A percentile compares a stretch with the other conserved stretches of the same genome.
Conservation (phyloP, 1,140 invertebrate genomes). For the Eupeodes corollae region DNA sequence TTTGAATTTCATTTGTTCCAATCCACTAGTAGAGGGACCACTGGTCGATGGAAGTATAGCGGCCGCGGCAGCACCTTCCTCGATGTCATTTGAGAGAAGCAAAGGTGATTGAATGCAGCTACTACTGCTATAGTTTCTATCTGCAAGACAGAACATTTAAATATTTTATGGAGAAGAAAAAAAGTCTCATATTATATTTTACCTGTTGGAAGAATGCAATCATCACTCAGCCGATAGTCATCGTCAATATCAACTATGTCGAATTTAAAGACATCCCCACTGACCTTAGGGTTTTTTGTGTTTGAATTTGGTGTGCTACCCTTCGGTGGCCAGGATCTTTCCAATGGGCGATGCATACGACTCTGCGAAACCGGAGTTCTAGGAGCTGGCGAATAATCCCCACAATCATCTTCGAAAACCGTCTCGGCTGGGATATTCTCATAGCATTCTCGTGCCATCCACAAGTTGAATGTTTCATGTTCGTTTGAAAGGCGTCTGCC, state of each 20-base stretch:
- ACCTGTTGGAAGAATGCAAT: slow-evolving; percentile 3
- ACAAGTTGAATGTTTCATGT: slow-evolving; percentile 25
- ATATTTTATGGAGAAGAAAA: not conserved
- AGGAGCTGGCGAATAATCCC: slow-evolving; percentile 4
- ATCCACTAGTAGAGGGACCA: not conserved
- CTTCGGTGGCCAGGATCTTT: slow-evolving; percentile 46
- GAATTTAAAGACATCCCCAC: slow-evolving; percentile 58
- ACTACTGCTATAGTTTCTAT: not conserved
- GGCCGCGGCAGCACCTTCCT: not conserved
- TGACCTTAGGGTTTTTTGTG: slow-evolving; percentile 30
- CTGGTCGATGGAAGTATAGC: not conserved
- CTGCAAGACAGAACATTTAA: not conserved
- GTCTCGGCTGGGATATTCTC: slow-evolving; percentile 33
- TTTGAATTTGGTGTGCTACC: slow-evolving; percentile 27
- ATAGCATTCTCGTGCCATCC: slow-evolving; percentile 33
- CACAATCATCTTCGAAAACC: slow-evolving; percentile 15
- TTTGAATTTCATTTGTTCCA: slow-evolving; percentile 39
- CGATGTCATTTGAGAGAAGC: not conserved
- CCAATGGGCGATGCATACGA: slow-evolving; percentile 43
- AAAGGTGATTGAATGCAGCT: not conserved
- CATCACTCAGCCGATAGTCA: slow-evolving; percentile 40
- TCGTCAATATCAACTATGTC: slow-evolving; percentile 64
- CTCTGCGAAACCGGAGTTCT: slow-evolving; percentile 7
- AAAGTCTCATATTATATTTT: not conserved
- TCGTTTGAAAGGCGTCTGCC: not conserved